Evolutionary conservation across 2,797 vertebrate genomes (phyloP).

Genomic region (Gastrophryne carolinensis): DNA sequence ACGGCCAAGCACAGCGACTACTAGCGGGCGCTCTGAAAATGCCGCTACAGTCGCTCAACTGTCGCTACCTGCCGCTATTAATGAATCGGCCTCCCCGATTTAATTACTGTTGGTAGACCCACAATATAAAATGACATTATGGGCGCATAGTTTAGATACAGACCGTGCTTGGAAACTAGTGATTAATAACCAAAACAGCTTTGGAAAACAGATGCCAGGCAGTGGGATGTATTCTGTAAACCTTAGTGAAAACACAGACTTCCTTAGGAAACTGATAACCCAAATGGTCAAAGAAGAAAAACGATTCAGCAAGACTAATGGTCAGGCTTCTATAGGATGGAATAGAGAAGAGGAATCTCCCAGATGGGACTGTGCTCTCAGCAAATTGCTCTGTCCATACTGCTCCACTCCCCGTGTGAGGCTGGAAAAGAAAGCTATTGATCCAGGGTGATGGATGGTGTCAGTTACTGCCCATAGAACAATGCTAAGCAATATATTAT

Average conservation of each 20-base stretch:
- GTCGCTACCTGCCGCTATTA: no score
- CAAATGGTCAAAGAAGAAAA: not conserved
- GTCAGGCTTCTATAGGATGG: conserved; percentile 10
- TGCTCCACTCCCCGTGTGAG: conserved; percentile 47
- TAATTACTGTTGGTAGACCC: no score
- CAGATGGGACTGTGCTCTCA: conserved; percentile 41
- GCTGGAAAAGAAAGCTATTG: conserved; percentile 52
- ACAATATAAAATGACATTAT: no score
- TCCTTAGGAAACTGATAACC: conserved; percentile 11
- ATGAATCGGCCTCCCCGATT: no score
- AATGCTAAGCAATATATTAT: conserved; percentile 54
- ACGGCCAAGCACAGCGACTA: no score
- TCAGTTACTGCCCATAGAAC: conserved; percentile 53
- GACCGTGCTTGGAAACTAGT: no score
- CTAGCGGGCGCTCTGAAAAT: no score
- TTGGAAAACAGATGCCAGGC: not conserved
- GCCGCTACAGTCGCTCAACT: no score
- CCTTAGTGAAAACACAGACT: not conserved
- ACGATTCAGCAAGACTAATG: conserved; percentile 38
- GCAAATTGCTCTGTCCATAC: conserved; percentile 48
- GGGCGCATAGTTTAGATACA: no score
- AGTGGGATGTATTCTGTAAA: not conserved
- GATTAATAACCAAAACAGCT: no score
- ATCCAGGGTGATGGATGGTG: conserved; percentile 50
- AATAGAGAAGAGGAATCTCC: conserved; percentile 33